Evolutionary conservation across 2,888 invertebrate genomes (phyloP), one percentile per base, ranked within the genome.

Genomic region (Cosmorhoe ocellata): DNA sequence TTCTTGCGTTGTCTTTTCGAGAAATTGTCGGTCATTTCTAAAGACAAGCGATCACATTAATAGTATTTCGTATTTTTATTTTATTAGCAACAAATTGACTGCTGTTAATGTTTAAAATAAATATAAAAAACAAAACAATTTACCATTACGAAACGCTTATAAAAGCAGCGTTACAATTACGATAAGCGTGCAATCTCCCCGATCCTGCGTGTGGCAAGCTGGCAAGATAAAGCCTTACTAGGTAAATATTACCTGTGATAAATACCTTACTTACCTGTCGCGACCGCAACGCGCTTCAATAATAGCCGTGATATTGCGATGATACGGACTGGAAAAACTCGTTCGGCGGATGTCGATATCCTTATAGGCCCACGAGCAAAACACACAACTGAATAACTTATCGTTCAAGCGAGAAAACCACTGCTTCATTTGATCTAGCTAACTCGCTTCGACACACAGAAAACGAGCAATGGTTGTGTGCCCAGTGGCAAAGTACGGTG

Each of bases 301-400:
- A 88, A 89, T 87, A 89, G 87, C 87, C 88, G 84, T 89, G 88
- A 89, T 90, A 90, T 87, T 83, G 88, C 86, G 89, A 90, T 88
- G 89, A 89, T 89, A 87, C 85, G 76, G 81, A 90, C 89, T 89
- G 88, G 89, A 89, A 89, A 90, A 89, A 90, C 89, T 89, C 81
- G 89, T 89, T 90, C 81, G 78, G 77, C 76, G 80, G 84, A 85
- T 87, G 87, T 86, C 88, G 86, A 88, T 89, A 89, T 89, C 89
- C 89, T 90, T 89, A 83, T 74, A 83, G 76, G 79, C 76, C 73
- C 73, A 75, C 71, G 68, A 70, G 70, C 67, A 62, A 66, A 67
- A 61, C 62, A 61, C 61, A 67, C 61, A 61, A 61, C 59, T 47
- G 53, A 47, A 49, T 58, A 49, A 62, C 51, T 27, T 33, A 43